These are phyloP conservation scores for Zootoca vivipara DNA, from an alignment of 2,113 vertebrate species.

Conservation along the genomic window DNA sequence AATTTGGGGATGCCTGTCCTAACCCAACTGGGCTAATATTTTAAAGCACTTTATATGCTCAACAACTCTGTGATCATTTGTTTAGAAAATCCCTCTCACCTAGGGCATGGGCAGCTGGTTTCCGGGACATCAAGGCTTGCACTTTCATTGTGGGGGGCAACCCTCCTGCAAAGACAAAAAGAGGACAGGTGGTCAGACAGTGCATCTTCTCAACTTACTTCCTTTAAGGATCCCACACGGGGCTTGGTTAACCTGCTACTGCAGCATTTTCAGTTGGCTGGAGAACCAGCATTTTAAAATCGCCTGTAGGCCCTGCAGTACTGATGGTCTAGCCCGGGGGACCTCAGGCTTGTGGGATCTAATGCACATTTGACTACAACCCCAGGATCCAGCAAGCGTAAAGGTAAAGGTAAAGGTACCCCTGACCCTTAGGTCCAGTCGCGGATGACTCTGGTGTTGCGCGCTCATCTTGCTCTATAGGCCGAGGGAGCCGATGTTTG, in stretches of 20 bases:
- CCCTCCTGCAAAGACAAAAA: background rate
- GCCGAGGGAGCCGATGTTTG: no score
- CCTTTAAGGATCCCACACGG: background rate
- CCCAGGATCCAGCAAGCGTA: no score
- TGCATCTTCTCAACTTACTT: no score
- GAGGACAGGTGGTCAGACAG: background rate
- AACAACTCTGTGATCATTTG: background rate
- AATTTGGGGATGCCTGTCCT: no score
- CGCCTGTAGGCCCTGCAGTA: background rate
- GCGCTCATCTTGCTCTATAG: no score
- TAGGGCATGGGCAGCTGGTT: slow-evolving; percentile 27
- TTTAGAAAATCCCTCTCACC: background rate
- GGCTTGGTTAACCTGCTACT: background rate
- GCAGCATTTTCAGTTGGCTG: background rate
- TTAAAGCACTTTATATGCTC: background rate
- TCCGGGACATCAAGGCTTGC: background rate
- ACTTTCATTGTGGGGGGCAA: background rate
- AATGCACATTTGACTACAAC: no score
- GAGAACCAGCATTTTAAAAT: background rate
- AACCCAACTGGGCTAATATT: background rate
- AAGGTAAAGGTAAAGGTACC: no score
- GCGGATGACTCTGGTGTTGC: no score
- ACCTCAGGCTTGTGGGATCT: no score
- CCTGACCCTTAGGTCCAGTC: no score
- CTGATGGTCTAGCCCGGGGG: background rate